Percentiles rank a stretch among this genome's conserved stretches.
Evolutionary conservation across 2,888 invertebrate genomes (phyloP).

Genomic region (Eupelmus urozonus): DNA sequence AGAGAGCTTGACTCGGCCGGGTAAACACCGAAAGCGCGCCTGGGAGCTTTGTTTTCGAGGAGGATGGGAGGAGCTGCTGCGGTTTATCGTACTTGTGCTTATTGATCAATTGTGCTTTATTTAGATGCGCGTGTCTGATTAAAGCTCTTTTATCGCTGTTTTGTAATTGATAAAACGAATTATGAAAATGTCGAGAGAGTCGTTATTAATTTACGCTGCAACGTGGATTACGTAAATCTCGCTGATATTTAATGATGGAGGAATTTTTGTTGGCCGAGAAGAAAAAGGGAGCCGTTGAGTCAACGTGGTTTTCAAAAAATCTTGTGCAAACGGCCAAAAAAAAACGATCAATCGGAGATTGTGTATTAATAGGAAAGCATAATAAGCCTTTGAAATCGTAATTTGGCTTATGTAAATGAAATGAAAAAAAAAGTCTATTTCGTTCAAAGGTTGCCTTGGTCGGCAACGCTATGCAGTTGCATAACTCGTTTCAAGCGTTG

Average conservation of each 20-base stretch:
- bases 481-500: constrained; percentile 41
- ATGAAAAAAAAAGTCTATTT: constrained; percentile 11
- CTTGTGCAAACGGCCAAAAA: neutral
- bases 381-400: constrained; percentile 29
- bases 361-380: neutral
- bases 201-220: too few relatives aligned
- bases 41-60: neutral
- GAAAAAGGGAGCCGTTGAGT: too few relatives aligned
- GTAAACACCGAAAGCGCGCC: constrained; percentile 5
- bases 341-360: neutral
- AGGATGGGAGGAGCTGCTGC: neutral
- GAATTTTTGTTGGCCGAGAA: too few relatives aligned
- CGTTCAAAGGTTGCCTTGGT: constrained; percentile 26
- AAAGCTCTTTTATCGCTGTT: too few relatives aligned
- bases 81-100: too few relatives aligned
- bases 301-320: too few relatives aligned
- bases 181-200: too few relatives aligned
- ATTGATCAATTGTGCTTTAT: too few relatives aligned
- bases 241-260: too few relatives aligned
- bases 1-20: neutral
- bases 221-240: too few relatives aligned
- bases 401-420: constrained; percentile 30
- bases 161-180: too few relatives aligned
- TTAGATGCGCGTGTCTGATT: too few relatives aligned
- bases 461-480: constrained; percentile 20